phyloP scores from a whole-genome alignment of 92 coral and sea anemone genomes.

The Epizoanthus ramosus region DNA sequence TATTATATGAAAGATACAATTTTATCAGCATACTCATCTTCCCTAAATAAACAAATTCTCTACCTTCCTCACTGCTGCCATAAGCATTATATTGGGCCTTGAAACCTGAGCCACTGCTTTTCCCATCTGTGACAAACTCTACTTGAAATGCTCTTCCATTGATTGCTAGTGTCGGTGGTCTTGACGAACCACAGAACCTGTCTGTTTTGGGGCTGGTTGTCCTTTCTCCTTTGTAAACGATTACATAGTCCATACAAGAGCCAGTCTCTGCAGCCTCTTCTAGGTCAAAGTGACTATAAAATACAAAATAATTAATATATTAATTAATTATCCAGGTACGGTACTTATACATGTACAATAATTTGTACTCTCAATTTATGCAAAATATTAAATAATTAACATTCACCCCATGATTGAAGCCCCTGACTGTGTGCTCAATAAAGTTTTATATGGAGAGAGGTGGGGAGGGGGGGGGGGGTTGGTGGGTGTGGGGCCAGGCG shows the following conservation, averaged over 20 bases:
- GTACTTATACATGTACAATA: too few species aligned
- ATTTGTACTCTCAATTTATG: too few species aligned
- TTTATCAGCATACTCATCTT: too few species aligned
- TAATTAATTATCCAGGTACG: too few species aligned
- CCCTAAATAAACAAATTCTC: neutral
- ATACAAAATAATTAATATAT: too few species aligned
- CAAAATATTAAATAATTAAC: too few species aligned
- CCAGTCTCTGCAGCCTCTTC: slow-evolving; percentile 33
- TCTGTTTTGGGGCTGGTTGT: slow-evolving; percentile 2
- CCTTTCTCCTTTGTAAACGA: slow-evolving; percentile 45
- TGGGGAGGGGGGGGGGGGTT: too few species aligned
- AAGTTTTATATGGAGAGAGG: too few species aligned
- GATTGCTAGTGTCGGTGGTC: slow-evolving; percentile 47
- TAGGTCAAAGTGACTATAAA: slow-evolving; percentile 55
- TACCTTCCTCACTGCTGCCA: neutral
- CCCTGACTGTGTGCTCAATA: too few species aligned
- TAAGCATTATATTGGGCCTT: slow-evolving; percentile 27
- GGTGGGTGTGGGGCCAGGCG: too few species aligned
- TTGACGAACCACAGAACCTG: slow-evolving; percentile 60
- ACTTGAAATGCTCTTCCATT: slow-evolving; percentile 44
- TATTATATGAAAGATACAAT: too few species aligned
- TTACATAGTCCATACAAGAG: slow-evolving; percentile 67
- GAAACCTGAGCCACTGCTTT: slow-evolving; percentile 44
- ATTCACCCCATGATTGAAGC: too few species aligned
- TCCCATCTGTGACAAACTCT: slow-evolving; percentile 61